These are phyloP conservation scores for Bombus huntii DNA, from an alignment of 1,140 invertebrate species.

Conservation along the genomic window DNA sequence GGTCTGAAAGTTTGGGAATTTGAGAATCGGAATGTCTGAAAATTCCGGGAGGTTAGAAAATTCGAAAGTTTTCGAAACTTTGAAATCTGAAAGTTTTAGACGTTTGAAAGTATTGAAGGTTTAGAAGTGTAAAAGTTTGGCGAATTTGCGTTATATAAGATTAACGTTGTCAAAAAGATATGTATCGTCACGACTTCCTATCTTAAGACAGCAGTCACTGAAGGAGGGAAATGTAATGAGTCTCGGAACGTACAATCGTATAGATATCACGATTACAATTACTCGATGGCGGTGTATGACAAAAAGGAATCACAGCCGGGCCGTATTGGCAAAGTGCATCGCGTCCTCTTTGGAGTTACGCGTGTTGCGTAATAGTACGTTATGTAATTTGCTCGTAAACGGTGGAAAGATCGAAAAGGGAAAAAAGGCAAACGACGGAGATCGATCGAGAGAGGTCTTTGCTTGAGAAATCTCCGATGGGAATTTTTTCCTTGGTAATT, in stretches of 20 bases:
- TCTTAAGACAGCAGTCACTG: no score
- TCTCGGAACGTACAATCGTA: not conserved
- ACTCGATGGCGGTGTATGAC: not conserved
- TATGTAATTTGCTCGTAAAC: constrained; percentile 46
- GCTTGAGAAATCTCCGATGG: not conserved
- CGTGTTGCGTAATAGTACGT: constrained; percentile 34
- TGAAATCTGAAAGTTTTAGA: no score
- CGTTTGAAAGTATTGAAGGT: not conserved
- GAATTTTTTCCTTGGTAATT: not conserved
- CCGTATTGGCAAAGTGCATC: constrained; percentile 32
- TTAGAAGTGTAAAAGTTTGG: no score
- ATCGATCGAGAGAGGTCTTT: not conserved
- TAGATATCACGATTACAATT: not conserved
- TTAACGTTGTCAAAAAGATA: no score
- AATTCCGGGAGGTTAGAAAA: no score
- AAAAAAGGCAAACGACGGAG: constrained; percentile 2
- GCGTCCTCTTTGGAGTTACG: constrained; percentile 33
- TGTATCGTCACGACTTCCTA: no score
- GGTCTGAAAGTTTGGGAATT: not conserved
- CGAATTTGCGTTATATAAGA: no score
- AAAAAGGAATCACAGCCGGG: not conserved
- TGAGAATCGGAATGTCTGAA: not conserved
- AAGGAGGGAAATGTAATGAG: no score
- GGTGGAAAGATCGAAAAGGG: not conserved
- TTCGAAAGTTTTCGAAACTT: no score